Evolutionary conservation across 2,797 vertebrate species (phyloP).

Genomic region (Ataeniobius toweri): DNA sequence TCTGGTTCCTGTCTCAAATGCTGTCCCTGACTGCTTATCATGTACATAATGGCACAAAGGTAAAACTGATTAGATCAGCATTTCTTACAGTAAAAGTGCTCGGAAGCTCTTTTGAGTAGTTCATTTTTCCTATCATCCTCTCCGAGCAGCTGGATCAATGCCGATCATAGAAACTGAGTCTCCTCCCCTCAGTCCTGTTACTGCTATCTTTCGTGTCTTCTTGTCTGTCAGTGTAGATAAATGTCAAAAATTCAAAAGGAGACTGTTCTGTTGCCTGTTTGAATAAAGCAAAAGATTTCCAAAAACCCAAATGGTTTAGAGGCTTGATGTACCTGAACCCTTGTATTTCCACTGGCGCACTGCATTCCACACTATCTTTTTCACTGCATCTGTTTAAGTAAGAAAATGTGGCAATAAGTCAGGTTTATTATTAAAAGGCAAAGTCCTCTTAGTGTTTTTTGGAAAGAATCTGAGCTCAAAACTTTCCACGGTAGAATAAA

Average conservation of each 20-base stretch:
- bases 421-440: not conserved
- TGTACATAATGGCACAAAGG: constrained; percentile 37
- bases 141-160: constrained; percentile 42
- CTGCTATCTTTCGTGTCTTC: constrained; percentile 28
- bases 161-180: constrained; percentile 40
- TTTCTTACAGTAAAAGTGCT: constrained; percentile 20
- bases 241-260: constrained; percentile 35
- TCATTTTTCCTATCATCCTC: constrained; percentile 31
- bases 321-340: constrained; percentile 31
- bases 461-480: not conserved
- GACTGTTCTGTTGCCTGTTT: constrained; percentile 6
- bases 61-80: constrained; percentile 46
- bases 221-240: constrained; percentile 27
- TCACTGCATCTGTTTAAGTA: constrained; percentile 10
- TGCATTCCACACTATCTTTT: constrained; percentile 11
- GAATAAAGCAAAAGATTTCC: constrained; percentile 32
- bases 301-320: constrained; percentile 41
- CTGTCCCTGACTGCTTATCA: constrained; percentile 26
- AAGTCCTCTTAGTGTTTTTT: not conserved
- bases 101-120: constrained; percentile 35
- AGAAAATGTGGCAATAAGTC: constrained; percentile 11
- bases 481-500: too few species aligned
- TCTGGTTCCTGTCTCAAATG: constrained; percentile 1
- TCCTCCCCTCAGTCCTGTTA: constrained; percentile 30
- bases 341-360: constrained; percentile 4